phyloP scores from a whole-genome alignment of 2,888 invertebrate genomes.

The Hedya salicella region DNA sequence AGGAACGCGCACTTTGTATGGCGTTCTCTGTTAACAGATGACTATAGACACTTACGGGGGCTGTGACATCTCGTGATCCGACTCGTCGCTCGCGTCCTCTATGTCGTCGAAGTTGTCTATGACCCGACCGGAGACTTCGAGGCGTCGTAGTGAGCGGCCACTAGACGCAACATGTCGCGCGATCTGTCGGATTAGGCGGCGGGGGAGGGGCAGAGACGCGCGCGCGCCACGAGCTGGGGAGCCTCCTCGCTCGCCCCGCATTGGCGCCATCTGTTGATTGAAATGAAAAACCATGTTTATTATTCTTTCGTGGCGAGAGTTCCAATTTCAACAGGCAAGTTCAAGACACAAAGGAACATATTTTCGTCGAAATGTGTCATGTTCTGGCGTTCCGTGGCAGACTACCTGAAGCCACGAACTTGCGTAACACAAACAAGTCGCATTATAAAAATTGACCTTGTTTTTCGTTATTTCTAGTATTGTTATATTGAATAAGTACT shows the following conservation, averaged over 20 bases:
- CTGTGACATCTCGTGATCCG: conserved; percentile 73
- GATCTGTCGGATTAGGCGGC: conserved; percentile 79
- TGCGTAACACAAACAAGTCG: too few species aligned
- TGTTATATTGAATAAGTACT: too few species aligned
- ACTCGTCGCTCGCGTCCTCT: conserved; percentile 75
- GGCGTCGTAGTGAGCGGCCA: conserved; percentile 78
- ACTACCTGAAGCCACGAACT: too few species aligned
- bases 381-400: too few species aligned
- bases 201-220: conserved; percentile 77
- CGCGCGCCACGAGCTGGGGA: conserved; percentile 81
- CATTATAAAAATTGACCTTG: too few species aligned
- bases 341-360: too few species aligned
- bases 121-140: conserved; percentile 80
- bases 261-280: conserved; percentile 76
- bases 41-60: conserved; percentile 69
- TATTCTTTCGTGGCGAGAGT: too few species aligned
- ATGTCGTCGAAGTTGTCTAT: conserved; percentile 83
- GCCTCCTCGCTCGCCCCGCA: conserved; percentile 81
- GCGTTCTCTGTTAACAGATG: too few species aligned
- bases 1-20: too few species aligned
- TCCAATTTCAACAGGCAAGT: too few species aligned
- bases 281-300: not conserved
- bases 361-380: too few species aligned
- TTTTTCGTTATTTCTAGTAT: too few species aligned
- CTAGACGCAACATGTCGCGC: conserved; percentile 81